phyloP scores from a whole-genome alignment of 2,888 invertebrate genomes.

The Cheilosia impressa region DNA sequence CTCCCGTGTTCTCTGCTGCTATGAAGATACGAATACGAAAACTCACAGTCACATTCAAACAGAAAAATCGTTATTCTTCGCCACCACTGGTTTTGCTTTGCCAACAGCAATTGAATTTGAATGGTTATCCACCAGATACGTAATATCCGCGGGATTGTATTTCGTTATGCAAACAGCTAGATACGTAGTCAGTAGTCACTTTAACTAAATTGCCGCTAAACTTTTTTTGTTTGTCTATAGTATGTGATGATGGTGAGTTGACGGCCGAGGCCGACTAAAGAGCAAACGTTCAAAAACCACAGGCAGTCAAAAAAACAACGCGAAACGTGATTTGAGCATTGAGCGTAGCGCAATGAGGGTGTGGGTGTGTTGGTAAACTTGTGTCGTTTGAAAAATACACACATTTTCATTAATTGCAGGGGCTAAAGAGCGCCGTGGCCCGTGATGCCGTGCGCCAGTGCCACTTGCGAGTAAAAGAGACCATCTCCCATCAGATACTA shows the following conservation, averaged over 20 bases:
- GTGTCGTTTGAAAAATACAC: slow-evolving; percentile 39
- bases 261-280: not conserved
- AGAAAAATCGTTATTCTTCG: slow-evolving; percentile 38
- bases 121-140: slow-evolving; percentile 10
- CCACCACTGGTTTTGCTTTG: slow-evolving; percentile 1
- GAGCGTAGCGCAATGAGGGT: slow-evolving; percentile 29
- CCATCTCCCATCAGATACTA: slow-evolving; percentile 20
- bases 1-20: slow-evolving; percentile 27
- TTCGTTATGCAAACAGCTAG: slow-evolving; percentile 52
- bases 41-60: not conserved
- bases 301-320: slow-evolving; percentile 7
- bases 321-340: slow-evolving; percentile 41
- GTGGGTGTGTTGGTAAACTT: slow-evolving; percentile 18
- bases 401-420: slow-evolving; percentile 28
- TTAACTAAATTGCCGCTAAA: slow-evolving; percentile 48
- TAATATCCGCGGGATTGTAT: slow-evolving; percentile 36
- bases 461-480: slow-evolving; percentile 49
- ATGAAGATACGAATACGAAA: not conserved
- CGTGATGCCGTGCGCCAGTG: not conserved
- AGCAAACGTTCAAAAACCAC: slow-evolving; percentile 17
- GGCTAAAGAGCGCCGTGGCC: slow-evolving; percentile 12
- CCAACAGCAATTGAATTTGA: slow-evolving; percentile 22
- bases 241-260: not conserved
- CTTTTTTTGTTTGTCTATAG: slow-evolving; percentile 18
- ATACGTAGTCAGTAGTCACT: slow-evolving; percentile 12